Percentiles rank a stretch among this genome's conserved stretches.
phyloP scores from a whole-genome alignment of 2,113 vertebrate genomes.

The Xyliphius kryptos region DNA sequence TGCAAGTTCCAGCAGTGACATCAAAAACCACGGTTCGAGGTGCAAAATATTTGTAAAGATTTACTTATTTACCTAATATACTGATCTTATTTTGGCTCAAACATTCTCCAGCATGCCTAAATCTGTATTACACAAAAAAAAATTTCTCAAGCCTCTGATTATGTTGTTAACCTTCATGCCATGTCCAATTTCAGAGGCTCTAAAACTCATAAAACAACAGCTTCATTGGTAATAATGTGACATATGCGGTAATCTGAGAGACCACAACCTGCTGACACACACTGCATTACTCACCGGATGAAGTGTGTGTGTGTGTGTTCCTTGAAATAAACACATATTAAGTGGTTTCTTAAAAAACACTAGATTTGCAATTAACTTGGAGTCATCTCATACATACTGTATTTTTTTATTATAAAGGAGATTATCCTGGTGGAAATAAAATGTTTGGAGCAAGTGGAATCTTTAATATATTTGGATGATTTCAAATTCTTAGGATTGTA shows the following conservation, averaged over 20 bases:
- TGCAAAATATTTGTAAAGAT: constrained; percentile 16
- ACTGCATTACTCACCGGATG: constrained; percentile 8
- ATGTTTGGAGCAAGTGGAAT: no score
- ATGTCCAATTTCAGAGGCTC: neutral
- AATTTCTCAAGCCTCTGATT: constrained; percentile 6
- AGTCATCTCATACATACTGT: no score
- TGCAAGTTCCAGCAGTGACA: constrained; percentile 8
- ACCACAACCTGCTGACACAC: constrained; percentile 17
- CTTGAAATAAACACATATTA: constrained; percentile 6
- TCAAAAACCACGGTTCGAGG: neutral
- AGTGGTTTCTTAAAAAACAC: no score
- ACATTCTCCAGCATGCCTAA: no score
- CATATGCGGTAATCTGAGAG: constrained; percentile 3
- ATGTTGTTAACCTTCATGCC: neutral
- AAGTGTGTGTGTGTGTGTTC: constrained; percentile 6
- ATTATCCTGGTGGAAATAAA: no score
- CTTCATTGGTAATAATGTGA: constrained; percentile 2
- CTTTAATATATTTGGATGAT: no score
- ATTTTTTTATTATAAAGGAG: no score
- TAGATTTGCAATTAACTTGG: no score
- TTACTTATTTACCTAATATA: neutral
- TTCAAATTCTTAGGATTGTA: no score
- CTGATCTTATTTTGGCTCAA: no score
- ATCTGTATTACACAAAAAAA: neutral
- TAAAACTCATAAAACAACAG: constrained; percentile 8